Evolutionary conservation across 2,888 invertebrate species (phyloP).

Genomic region (Microplitis manilae): DNA sequence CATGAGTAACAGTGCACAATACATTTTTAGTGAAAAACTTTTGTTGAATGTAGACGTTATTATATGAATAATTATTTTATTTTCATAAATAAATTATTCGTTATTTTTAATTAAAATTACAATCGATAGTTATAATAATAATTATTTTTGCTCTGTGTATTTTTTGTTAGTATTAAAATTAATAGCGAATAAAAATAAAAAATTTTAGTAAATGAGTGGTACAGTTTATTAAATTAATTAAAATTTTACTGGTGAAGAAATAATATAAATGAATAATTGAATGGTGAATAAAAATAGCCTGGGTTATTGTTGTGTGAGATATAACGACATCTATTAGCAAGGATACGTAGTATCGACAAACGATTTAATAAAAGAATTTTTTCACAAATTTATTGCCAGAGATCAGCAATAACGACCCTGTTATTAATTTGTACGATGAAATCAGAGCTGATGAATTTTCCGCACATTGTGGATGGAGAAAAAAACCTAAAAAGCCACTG

Average conservation of each 20-base stretch:
- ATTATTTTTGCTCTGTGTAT: background rate
- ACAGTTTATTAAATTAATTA: background rate
- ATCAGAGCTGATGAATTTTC: background rate
- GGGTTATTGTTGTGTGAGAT: background rate
- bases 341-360: background rate
- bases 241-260: background rate
- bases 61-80: background rate
- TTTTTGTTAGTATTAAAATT: background rate
- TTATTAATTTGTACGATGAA: background rate
- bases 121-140: background rate
- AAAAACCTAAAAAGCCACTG: background rate
- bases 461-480: background rate
- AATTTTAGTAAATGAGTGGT: background rate
- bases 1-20: background rate
- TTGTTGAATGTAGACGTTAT: background rate
- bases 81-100: background rate
- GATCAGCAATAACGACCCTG: background rate
- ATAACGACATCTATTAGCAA: background rate
- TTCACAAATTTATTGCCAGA: background rate
- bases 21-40: background rate
- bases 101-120: background rate
- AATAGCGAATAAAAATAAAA: background rate
- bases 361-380: background rate
- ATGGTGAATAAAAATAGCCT: background rate
- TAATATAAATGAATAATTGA: background rate